phyloP scores from a whole-genome alignment of 2,797 vertebrate species.

The Capromys pilorides region DNA sequence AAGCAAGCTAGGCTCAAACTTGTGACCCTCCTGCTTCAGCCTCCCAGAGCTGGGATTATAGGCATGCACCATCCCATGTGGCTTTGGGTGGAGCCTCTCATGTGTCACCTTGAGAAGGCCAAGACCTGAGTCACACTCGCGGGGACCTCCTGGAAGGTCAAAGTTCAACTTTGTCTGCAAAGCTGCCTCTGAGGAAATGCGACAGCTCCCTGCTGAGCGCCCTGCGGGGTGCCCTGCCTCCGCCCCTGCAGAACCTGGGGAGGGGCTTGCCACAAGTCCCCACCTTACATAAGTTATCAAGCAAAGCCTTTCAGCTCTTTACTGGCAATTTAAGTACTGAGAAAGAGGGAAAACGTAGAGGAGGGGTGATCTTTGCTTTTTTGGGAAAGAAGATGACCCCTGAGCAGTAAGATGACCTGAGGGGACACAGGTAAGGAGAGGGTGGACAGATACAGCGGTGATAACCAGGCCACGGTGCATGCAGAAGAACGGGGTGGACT shows the following conservation, averaged over 20 bases:
- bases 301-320: background rate
- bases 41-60: background rate
- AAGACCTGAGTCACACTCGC: background rate
- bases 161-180: fast-evolving
- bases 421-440: fast-evolving
- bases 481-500: background rate
- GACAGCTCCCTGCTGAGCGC: background rate
- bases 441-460: background rate
- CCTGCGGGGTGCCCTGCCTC: fast-evolving
- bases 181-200: too few relatives aligned
- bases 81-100: background rate
- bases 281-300: background rate
- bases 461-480: background rate
- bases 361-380: background rate
- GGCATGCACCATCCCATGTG: background rate
- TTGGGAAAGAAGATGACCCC: background rate
- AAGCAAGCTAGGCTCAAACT: background rate
- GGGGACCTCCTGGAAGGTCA: background rate
- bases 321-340: background rate
- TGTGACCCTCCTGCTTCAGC: background rate
- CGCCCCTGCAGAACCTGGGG: background rate
- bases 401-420: too few relatives aligned
- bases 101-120: background rate
- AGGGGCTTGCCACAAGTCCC: background rate
- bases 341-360: background rate